Base-by-base conservation (phyloP, 2,888 invertebrate species). In the Platypus cylindrus region DNA sequence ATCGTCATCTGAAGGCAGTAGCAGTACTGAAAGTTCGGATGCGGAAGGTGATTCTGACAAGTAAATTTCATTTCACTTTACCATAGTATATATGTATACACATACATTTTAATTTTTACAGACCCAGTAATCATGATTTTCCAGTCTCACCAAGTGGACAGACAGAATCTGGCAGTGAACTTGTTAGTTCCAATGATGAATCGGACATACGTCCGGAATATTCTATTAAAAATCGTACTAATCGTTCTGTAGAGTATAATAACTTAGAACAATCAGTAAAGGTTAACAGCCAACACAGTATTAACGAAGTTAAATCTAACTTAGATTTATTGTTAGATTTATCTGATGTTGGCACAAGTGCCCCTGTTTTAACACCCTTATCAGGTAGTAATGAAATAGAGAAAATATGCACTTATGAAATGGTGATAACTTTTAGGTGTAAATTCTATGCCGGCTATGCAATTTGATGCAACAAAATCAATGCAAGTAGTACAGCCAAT, bases 261-360 rank as follows among this genome's bases (percentile, higher is more conserved):
- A 38, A 30, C 20, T 16, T 25, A 26, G 32, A 29, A 17, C 38
- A 31, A 35, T 14, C 34, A n/a, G n/a, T n/a, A n/a, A n/a, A n/a
- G n/a, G 12, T 23, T 15, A 36, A 30, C 16, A n/a, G n/a, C n/a
- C n/a, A n/a, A n/a, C n/a, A n/a, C n/a, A 36, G 26, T 11, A 15
- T 36, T 9, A 34, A 33, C n/a, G 37, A 38, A 17, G 38, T 45
- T 7, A 71, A 68, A 50, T 70, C 78, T 3, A 86, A 86, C 62
- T 61, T 87, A 43, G 90, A 91, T 60, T 64, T 91, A 11, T 64
- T 93, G 7, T 59, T 93, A 23, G 90, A 90, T 55, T 64, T 93
- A 45, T 85, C 83, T 55, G 71, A 73, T 48, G 65, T 71, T 66
- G 74, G 75, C 36, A 73, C 78, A 23, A 69, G 71, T 40, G 63